phyloP scores from a whole-genome alignment of 2,113 vertebrate genomes.

The Okapia johnstoni region DNA sequence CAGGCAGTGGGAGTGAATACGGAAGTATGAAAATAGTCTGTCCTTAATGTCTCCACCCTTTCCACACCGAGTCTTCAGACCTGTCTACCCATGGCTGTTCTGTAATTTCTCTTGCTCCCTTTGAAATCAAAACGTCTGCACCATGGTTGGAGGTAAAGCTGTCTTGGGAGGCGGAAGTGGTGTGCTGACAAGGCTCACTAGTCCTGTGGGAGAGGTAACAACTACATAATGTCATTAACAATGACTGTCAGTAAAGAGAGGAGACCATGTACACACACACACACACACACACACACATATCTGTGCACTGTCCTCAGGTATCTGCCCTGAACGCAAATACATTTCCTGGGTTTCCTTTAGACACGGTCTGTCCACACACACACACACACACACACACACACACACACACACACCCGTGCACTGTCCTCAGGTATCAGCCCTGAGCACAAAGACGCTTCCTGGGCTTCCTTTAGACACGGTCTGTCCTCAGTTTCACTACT shows the following conservation, averaged over 20 bases:
- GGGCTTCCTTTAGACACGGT: not conserved
- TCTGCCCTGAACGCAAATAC: not conserved
- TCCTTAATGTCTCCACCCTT: not conserved
- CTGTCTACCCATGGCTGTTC: not conserved
- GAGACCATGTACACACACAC: not conserved
- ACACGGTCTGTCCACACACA: not conserved
- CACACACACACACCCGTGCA: not conserved
- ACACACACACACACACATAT: not conserved
- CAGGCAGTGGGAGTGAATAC: not conserved
- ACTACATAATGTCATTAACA: not conserved
- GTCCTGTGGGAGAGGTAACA: not conserved
- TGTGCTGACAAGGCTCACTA: not conserved
- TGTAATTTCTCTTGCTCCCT: not conserved
- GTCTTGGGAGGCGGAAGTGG: not conserved
- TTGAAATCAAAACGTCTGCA: not conserved
- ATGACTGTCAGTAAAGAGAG: not conserved
- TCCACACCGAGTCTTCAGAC: not conserved
- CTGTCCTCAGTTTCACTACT: not conserved
- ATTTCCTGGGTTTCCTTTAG: too few species aligned
- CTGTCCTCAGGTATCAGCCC: too few species aligned
- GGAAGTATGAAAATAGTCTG: not conserved
- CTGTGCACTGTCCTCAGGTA: too few species aligned
- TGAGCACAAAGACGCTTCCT: not conserved
- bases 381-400: fast-evolving
- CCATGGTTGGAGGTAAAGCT: not conserved